Evolutionary conservation across 23 tunicate species (phyloP).

Genomic region (Halocynthia aurantium): DNA sequence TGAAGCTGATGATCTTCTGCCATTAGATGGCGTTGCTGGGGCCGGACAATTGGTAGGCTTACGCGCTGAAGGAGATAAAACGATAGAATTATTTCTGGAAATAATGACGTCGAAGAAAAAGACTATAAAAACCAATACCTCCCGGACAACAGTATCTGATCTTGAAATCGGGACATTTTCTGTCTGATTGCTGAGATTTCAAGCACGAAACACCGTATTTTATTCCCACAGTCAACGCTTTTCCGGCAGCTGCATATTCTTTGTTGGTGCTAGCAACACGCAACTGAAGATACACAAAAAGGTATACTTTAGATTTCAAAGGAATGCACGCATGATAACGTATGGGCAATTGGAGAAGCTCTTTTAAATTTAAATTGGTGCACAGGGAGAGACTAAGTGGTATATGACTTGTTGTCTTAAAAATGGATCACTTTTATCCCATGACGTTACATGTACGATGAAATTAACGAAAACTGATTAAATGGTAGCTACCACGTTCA

Average conservation of each 20-base stretch:
- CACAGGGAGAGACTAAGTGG: too few species aligned
- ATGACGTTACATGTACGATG: too few species aligned
- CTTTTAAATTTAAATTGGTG: too few species aligned
- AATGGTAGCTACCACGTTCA: too few species aligned
- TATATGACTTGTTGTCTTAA: too few species aligned
- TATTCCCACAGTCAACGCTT: conserved; percentile 8
- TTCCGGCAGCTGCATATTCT: conserved; percentile 8
- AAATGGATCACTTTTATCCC: too few species aligned
- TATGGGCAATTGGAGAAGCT: too few species aligned
- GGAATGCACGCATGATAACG: too few species aligned
- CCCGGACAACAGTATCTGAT: conserved; percentile 21
- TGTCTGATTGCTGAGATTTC: neutral
- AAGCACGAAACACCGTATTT: conserved; percentile 2
- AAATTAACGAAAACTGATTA: too few species aligned
- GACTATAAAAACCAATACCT: neutral
- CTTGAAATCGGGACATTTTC: conserved; percentile 19
- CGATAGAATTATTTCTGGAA: neutral
- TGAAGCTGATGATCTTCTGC: neutral
- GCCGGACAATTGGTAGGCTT: conserved; percentile 10
- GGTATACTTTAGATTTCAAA: too few species aligned
- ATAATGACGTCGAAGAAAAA: neutral
- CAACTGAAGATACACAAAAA: neutral
- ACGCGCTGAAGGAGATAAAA: neutral
- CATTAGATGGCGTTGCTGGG: neutral
- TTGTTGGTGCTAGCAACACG: conserved; percentile 16